Base-by-base conservation (phyloP, 2,113 vertebrate genomes). In the Callorhinus ursinus region DNA sequence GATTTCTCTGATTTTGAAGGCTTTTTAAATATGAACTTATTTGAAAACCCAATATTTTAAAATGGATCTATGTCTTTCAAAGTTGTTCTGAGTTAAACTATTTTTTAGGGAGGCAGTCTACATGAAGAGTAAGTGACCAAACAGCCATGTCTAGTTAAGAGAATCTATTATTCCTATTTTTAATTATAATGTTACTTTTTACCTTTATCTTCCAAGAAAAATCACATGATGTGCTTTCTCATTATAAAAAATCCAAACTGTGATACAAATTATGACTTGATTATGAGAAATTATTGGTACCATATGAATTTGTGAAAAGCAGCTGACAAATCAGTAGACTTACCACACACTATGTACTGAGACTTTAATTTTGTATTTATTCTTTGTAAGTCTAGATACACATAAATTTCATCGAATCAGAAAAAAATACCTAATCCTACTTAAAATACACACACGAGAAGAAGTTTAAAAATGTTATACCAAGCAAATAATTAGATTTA, bases 141-240 rank as follows among this genome's bases (percentile, higher is more conserved):
- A 3, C 4, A 96, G 28, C 65, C 67, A 36, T 13, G 36, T 21
- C 7, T 79, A 91, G 59, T 95, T 1, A 5, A 86, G 1, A 91
- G 39, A 96, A 96, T 33, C 53, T 71, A 57, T 81, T 46, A 63
- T 59, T 87, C 49, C 79, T 88, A 36, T 31, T 96, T 84, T 93
- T 74, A 93, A 91, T 31, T 36, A 95, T 26, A 77, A 81, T 26
- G 46, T 55, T 95, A 90, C 0, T 24, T 72, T 80, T 93, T 69
- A 72, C 65, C 76, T 96, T 15, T 83, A 5, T n/a, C 95, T 98
- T 97, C 87, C 53, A 72, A 59, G 51, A 51, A 85, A 92, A 97
- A 98, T 79, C 36, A 97, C n/a, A 97, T 95, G 51, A 97, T 46
- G 71, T 51, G 4, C 0, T 8, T 96, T 95, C 93, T 24, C 51